These are phyloP conservation scores for Pyrochroa serraticornis DNA, from an alignment of 2,888 invertebrate genomes.

Conservation along the genomic window DNA sequence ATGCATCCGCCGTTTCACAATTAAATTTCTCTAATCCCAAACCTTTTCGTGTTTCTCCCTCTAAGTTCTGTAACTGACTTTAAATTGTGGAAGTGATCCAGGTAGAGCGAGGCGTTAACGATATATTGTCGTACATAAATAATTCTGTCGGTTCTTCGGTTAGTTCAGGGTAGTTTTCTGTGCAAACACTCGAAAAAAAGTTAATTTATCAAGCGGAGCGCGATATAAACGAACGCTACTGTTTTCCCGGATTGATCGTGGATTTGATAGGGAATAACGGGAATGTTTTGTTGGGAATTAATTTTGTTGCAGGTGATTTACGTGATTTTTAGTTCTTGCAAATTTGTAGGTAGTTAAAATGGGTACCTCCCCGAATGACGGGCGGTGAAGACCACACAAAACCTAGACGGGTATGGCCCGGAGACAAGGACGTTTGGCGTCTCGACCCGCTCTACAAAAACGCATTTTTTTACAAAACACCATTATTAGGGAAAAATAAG, in stretches of 20 bases:
- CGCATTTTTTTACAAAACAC: constrained; percentile 1
- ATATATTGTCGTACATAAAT: constrained; percentile 51
- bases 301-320: too few species aligned
- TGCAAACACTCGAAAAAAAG: constrained; percentile 45
- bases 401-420: constrained; percentile 13
- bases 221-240: constrained; percentile 11
- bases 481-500: constrained; percentile 20
- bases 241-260: background rate
- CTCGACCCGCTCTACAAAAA: background rate
- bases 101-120: constrained; percentile 49
- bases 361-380: constrained; percentile 5
- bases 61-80: constrained; percentile 27
- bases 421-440: constrained; percentile 17
- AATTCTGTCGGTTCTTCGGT: constrained; percentile 44
- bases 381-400: constrained; percentile 16
- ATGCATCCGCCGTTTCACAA: constrained; percentile 38
- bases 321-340: too few species aligned
- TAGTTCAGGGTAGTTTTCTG: constrained; percentile 50
- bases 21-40: constrained; percentile 30
- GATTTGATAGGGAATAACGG: too few species aligned
- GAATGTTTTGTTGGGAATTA: too few species aligned
- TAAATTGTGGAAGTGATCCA: constrained; percentile 36
- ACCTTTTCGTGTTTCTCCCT: background rate
- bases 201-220: constrained; percentile 22
- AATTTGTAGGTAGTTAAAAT: background rate